phyloP scores from a whole-genome alignment of 2,888 invertebrate genomes.

The Lordiphosa andalusiaca region DNA sequence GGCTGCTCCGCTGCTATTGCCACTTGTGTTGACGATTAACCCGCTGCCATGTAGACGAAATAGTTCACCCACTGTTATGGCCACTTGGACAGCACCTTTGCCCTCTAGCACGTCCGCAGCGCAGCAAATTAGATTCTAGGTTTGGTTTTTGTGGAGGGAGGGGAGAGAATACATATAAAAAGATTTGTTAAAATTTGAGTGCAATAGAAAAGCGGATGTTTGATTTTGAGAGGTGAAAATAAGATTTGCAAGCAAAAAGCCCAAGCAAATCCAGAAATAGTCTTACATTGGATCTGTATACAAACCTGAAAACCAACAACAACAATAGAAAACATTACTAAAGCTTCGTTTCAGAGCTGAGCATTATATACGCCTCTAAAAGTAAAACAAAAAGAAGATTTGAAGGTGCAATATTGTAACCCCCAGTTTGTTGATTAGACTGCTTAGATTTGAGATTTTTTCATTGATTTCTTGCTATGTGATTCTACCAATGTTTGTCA shows the following conservation, averaged over 20 bases:
- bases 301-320: too few species aligned
- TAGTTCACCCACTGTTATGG: conserved; percentile 92
- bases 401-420: neutral
- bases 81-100: conserved; percentile 91
- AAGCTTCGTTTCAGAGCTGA: too few species aligned
- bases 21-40: conserved; percentile 30
- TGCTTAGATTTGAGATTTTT: too few species aligned
- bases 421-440: too few species aligned
- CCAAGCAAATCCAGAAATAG: too few species aligned
- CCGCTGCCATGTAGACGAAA: conserved; percentile 84
- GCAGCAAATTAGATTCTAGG: conserved; percentile 91
- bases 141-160: too few species aligned
- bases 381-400: neutral
- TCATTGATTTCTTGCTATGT: too few species aligned
- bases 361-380: too few species aligned
- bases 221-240: neutral
- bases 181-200: conserved; percentile 11
- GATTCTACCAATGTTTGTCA: too few species aligned
- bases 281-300: too few species aligned
- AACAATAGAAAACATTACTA: too few species aligned
- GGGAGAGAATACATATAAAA: conserved; percentile 33
- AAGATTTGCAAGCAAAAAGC: too few species aligned
- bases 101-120: conserved; percentile 96
- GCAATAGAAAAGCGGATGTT: neutral
- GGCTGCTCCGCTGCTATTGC: conserved; percentile 58